Percentiles rank a stretch among this genome's conserved stretches.
Evolutionary conservation across 2,888 invertebrate species (phyloP).

Genomic region (Parnassius smintheus): DNA sequence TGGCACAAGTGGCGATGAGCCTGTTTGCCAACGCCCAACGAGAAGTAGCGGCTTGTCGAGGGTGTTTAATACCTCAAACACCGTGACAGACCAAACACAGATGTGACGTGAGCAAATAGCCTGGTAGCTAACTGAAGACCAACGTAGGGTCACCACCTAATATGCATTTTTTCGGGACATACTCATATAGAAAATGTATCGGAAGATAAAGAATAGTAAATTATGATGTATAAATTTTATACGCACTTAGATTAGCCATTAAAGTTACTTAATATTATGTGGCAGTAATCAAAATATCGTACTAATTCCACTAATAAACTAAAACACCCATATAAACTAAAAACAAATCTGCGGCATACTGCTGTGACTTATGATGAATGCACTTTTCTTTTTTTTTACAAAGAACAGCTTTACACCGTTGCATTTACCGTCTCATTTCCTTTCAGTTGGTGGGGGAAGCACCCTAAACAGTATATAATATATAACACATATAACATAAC

Average conservation of each 20-base stretch:
- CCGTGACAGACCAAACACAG: constrained; percentile 75
- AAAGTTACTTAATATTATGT: neutral
- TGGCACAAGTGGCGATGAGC: constrained; percentile 40
- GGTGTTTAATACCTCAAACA: constrained; percentile 64
- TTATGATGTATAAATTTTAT: no score
- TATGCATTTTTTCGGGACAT: neutral
- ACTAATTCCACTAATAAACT: no score
- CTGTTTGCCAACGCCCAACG: constrained; percentile 47
- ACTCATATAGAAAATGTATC: neutral
- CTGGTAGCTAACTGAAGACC: constrained; percentile 29
- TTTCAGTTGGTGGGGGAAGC: no score
- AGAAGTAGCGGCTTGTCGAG: constrained; percentile 37
- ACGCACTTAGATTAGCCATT: neutral
- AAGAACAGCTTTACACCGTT: no score
- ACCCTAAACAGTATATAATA: no score
- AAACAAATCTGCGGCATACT: no score
- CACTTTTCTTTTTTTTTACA: no score
- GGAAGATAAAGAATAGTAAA: neutral
- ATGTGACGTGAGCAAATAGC: constrained; percentile 69
- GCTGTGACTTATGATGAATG: no score
- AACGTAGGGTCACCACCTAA: constrained; percentile 1
- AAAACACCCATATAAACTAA: no score
- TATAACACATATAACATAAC: no score
- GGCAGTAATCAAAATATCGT: no score
- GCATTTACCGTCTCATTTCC: no score